These are phyloP conservation scores for Drosophila seclusa DNA, from an alignment of 2,888 invertebrate genomes.

Conservation along the genomic window DNA sequence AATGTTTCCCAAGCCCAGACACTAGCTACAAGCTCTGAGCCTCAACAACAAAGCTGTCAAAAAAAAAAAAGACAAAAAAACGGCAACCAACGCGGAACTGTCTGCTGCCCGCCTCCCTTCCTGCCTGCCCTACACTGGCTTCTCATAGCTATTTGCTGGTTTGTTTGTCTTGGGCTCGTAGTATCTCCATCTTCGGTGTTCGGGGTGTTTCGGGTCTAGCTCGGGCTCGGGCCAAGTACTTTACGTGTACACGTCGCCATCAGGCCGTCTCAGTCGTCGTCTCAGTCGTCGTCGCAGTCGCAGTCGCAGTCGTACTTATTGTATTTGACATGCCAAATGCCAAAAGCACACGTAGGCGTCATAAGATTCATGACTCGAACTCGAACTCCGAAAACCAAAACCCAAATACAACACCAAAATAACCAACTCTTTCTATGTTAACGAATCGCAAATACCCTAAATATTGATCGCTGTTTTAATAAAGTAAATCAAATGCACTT, in stretches of 20 bases:
- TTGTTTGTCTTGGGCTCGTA: conserved; percentile 56
- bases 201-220: conserved; percentile 45
- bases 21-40: conserved; percentile 45
- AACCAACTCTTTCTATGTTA: background rate
- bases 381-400: conserved; percentile 59
- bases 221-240: conserved; percentile 38
- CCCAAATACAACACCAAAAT: conserved; percentile 34
- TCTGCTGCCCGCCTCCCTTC: conserved; percentile 6
- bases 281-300: conserved; percentile 13
- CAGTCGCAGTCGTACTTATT: conserved; percentile 64
- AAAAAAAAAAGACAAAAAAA: conserved; percentile 37
- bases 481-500: background rate
- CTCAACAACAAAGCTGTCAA: conserved; percentile 64
- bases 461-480: background rate
- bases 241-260: conserved; percentile 44
- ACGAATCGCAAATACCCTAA: conserved; percentile 28
- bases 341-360: conserved; percentile 83
- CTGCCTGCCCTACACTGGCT: background rate
- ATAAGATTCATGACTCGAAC: conserved; percentile 79
- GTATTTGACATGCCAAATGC: conserved; percentile 83
- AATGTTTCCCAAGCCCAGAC: conserved; percentile 59
- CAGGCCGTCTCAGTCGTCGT: conserved; percentile 38
- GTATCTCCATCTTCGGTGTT: conserved; percentile 58
- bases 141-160: conserved; percentile 39
- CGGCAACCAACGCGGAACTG: conserved; percentile 63